Base-by-base conservation (phyloP, 1,140 invertebrate species). In the Schlechtendalia chinensis region DNA sequence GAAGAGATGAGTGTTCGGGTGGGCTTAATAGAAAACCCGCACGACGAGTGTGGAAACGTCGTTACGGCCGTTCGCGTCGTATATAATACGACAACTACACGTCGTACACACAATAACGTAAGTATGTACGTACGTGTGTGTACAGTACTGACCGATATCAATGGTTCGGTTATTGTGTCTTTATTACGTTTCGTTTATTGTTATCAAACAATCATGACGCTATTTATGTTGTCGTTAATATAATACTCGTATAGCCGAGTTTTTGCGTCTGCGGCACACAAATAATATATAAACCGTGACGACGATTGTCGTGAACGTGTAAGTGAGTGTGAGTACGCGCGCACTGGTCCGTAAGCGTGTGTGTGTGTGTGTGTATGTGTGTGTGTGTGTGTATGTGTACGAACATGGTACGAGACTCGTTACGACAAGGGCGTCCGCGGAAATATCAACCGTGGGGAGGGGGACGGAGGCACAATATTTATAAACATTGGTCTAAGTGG, bases 141-240 rank as follows among this genome's bases (percentile, higher is more conserved):
- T 27, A 16, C 11, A 14, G 8, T 47, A 24, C 39, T 63, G 75
- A 79, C 58, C 75, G 75, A 63, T 50, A 79, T 79, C 58, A 79
- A 61, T 79, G 24, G 39, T 45, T 77, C 29, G 22, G 56, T 59
- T 79, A 79, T 47, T 61, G 56, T 59, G 58, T 61, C 58, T 63
- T 58, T 58, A 58, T 47, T 39, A n/a, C 22, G 74, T 63, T 75
- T 32, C 16, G 50, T 75, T 56, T 54, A 39, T 69, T 63, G 50
- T 63, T 50, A 77, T 77, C 24, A 24, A 77, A 77, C 61, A 79
- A 77, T 61, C 39, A 45, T 22, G 45, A 27, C 47, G 16, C 19
- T 53, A 54, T 24, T 29, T 29, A 1, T 29, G 50, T 50, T 27
- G 5, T 47, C 12, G 58, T 45, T n/a, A n/a, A n/a, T n/a, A n/a